A percentile compares a stretch with the other conserved stretches of the same genome.
Conservation (phyloP, 2,797 vertebrate species). For the Xiphorhynchus erythropygius region DNA sequence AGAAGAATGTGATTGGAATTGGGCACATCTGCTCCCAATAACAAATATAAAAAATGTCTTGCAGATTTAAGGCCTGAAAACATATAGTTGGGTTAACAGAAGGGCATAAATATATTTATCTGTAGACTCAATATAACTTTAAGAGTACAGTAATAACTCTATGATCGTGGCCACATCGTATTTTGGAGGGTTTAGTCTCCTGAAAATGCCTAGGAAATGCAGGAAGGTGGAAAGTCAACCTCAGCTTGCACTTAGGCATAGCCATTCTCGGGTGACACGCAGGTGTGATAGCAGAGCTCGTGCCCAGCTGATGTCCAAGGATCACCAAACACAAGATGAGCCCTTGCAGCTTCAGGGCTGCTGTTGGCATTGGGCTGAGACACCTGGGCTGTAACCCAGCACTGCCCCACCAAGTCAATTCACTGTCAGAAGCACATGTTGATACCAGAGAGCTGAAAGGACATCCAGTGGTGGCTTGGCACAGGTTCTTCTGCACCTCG, state of each 20-base stretch:
- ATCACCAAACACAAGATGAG: background rate
- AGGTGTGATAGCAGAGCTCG: background rate
- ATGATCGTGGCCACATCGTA: background rate
- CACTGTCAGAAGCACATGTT: background rate
- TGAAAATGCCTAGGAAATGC: background rate
- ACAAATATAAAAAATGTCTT: conserved; percentile 76
- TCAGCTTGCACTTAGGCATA: background rate
- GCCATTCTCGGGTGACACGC: background rate
- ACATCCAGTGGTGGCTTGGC: background rate
- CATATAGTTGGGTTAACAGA: conserved; percentile 65
- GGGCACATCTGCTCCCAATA: conserved; percentile 83
- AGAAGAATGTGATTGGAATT: conserved; percentile 74
- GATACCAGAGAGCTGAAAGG: background rate
- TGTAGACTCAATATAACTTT: conserved; percentile 54
- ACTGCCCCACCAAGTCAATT: background rate
- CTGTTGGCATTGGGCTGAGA: background rate
- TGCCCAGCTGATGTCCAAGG: background rate
- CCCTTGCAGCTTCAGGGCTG: background rate
- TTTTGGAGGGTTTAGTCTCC: background rate
- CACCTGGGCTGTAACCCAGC: background rate
- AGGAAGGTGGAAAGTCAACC: background rate
- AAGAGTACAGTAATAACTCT: conserved; percentile 48
- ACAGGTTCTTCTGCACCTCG: background rate
- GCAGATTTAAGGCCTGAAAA: conserved; percentile 70
- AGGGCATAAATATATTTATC: conserved; percentile 39